Base-by-base conservation (phyloP, 1,140 invertebrate genomes). In the Helicoverpa zea region DNA sequence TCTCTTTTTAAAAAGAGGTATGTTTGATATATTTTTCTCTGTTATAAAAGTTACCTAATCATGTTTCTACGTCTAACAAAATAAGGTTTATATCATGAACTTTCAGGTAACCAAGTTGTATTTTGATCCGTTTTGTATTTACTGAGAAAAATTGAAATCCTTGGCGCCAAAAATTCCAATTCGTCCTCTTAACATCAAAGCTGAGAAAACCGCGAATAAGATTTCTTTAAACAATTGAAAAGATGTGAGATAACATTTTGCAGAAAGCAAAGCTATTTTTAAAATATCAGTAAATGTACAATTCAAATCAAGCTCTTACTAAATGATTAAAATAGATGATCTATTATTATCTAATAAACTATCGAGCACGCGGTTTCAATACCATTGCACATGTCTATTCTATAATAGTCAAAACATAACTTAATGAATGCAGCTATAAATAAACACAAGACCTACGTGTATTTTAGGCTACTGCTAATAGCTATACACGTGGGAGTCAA, bases 101-200 rank as follows among this genome's bases (percentile, higher is more conserved):
- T n/a, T n/a, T n/a, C n/a, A n/a, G n/a, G n/a, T n/a, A n/a, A n/a
- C n/a, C n/a, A n/a, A n/a, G n/a, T n/a, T n/a, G n/a, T n/a, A n/a
- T n/a, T n/a, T n/a, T n/a, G n/a, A n/a, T n/a, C n/a, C n/a, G n/a
- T n/a, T n/a, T n/a, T n/a, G n/a, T n/a, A n/a, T n/a, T n/a, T n/a
- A n/a, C n/a, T n/a, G n/a, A n/a, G n/a, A n/a, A n/a, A n/a, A n/a
- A n/a, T n/a, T n/a, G n/a, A n/a, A n/a, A n/a, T n/a, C n/a, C n/a
- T n/a, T n/a, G n/a, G n/a, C n/a, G n/a, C n/a, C n/a, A n/a, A n/a
- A n/a, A n/a, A n/a, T n/a, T n/a, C n/a, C n/a, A n/a, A n/a, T n/a
- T n/a, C n/a, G n/a, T n/a, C n/a, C n/a, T n/a, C n/a, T n/a, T n/a
- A 73, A 73, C 70, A 73, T 73, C 70, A 73, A 73, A 58, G 52